A percentile compares a stretch with the other conserved stretches of the same genome.
Conservation (phyloP, 2,888 invertebrate species). For the Litoditis marina region DNA sequence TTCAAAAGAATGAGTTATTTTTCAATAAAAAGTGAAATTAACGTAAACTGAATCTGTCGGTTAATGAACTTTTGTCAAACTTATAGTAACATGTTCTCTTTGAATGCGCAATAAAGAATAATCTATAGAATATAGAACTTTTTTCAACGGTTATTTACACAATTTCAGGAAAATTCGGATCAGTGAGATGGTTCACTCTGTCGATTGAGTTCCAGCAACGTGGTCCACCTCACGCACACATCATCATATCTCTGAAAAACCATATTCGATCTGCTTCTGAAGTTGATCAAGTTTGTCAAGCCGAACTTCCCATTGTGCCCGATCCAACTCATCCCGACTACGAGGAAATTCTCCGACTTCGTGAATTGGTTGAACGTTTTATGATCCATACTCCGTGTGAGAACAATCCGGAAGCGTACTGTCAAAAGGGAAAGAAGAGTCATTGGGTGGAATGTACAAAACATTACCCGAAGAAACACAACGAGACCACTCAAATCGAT, state of each 20-base stretch:
- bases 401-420: slow-evolving; percentile 7
- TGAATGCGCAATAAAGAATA: too few relatives aligned
- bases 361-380: slow-evolving; percentile 5
- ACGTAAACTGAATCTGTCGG: too few relatives aligned
- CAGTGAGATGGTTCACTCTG: slow-evolving; percentile 8
- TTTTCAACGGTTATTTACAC: too few relatives aligned
- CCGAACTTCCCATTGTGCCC: slow-evolving; percentile 3
- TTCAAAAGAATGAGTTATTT: too few relatives aligned
- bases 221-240: slow-evolving; percentile 16
- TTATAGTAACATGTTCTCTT: too few relatives aligned
- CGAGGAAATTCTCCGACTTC: neutral
- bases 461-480: slow-evolving; percentile 5
- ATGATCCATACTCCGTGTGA: slow-evolving; percentile 15
- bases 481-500: neutral
- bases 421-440: slow-evolving; percentile 3
- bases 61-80: too few relatives aligned
- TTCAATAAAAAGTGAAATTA: too few relatives aligned
- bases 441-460: slow-evolving; percentile 7
- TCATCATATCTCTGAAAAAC: slow-evolving; percentile 5
- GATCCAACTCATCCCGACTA: neutral
- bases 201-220: slow-evolving; percentile 17
- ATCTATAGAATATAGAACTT: too few relatives aligned
- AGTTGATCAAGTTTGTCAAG: slow-evolving; percentile 6
- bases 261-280: slow-evolving; percentile 2
- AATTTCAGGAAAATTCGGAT: slow-evolving; percentile 11